Evolutionary conservation across 2,888 invertebrate genomes (phyloP), one percentile per base, ranked within the genome.

Genomic region (Noctuana brunneofusca): DNA sequence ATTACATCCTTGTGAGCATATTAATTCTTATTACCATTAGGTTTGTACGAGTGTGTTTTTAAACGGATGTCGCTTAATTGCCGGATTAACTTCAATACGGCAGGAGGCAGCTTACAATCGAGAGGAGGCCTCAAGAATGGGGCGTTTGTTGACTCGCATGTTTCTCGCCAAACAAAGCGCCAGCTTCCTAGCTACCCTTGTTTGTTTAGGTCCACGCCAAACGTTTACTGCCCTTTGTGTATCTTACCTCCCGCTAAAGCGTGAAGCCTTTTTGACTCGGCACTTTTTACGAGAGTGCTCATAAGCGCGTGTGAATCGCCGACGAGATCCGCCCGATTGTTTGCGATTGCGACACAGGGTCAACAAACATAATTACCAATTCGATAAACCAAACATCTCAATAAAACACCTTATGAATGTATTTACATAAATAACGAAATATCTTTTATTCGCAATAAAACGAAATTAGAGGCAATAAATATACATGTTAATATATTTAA

Each of bases 121-220:
- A 56, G 63, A 49, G 50, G 20, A 71, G 71, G 70, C 70, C 68
- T 71, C 65, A 68, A 66, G 71, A 71, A 74, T 72, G 75, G 70
- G 76, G 74, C 66, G 75, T 78, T 71, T 89, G 84, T 89, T 89
- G 85, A 88, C 89, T 86, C 83, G 83, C 78, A 84, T 87, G 89
- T 87, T 88, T 86, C 89, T 91, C 83, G 79, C 75, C 88, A 90
- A 90, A 90, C 88, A 89, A 84, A 83, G 84, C 76, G 78, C 86
- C 87, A 83, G 90, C 90, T 91, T 89, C 90, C 89, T 87, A 87
- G 89, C 89, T 89, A 89, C 90, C 88, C 89, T 78, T 90, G 89
- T 90, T 90, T 90, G 84, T 89, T 90, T 89, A 90, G 90, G 90
- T 82, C 87, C 85, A 80, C 80, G 79, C 82, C 86, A 81, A 89